Conservation (phyloP, 2,113 vertebrate genomes). For the Arvicanthis niloticus region DNA sequence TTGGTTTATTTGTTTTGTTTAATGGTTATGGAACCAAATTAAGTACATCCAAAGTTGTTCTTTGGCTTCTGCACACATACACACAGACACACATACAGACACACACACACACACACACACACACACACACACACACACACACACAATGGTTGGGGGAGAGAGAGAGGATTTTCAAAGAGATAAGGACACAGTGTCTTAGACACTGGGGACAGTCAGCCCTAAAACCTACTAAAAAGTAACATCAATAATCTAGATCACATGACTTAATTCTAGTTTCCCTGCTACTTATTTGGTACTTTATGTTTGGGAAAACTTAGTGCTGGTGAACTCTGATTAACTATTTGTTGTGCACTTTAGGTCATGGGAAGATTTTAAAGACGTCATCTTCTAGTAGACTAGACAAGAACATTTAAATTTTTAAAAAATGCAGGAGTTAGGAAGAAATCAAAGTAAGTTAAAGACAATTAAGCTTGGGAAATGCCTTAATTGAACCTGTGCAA, state of each 20-base stretch:
- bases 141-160: background rate
- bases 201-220: background rate
- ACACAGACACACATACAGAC: background rate
- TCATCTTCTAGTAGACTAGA: background rate
- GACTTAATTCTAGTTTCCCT: background rate
- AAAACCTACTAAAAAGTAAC: background rate
- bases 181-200: background rate
- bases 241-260: background rate
- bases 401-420: background rate
- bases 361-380: background rate
- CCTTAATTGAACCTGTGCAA: background rate
- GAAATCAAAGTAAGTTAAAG: conserved; percentile 14
- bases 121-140: background rate
- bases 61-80: background rate
- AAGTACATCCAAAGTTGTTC: background rate
- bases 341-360: background rate
- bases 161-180: background rate
- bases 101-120: background rate
- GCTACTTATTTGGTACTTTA: background rate
- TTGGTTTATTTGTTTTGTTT: no score
- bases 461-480: background rate
- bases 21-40: background rate
- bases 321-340: background rate
- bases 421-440: background rate
- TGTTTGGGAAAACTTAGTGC: background rate